A percentile compares a stretch with the other conserved stretches of the same genome.
Evolutionary conservation across 2,797 vertebrate genomes (phyloP).

Genomic region (Nothura maculosa): DNA sequence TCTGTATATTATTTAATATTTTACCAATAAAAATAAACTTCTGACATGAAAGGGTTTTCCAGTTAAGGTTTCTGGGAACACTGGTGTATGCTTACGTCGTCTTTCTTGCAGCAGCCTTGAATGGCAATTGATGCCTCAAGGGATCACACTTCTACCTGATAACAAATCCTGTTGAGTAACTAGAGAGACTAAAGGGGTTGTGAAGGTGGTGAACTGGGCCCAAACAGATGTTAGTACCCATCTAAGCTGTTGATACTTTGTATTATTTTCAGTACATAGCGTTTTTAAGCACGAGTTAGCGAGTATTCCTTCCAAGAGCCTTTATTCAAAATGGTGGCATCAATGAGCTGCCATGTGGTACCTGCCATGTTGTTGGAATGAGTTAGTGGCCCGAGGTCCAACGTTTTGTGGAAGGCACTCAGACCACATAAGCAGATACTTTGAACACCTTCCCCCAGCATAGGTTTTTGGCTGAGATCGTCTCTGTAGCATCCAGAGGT

Average conservation of each 20-base stretch:
- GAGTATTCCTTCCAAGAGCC: not conserved
- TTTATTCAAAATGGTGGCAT: not conserved
- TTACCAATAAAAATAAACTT: constrained; percentile 89
- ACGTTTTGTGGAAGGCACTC: not conserved
- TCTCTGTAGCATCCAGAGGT: not conserved
- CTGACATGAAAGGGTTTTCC: constrained; percentile 80
- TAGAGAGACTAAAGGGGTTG: not conserved
- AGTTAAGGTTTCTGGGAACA: constrained; percentile 73
- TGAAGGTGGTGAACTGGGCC: not conserved
- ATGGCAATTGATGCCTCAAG: not conserved
- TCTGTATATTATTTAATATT: constrained; percentile 91
- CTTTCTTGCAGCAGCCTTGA: not conserved
- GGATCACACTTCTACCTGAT: not conserved
- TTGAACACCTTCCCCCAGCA: not conserved
- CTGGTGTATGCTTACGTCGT: constrained; percentile 19
- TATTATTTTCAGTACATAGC: not conserved
- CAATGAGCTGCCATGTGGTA: not conserved
- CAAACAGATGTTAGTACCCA: not conserved
- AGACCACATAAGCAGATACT: not conserved
- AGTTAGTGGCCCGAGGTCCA: not conserved
- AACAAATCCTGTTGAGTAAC: not conserved
- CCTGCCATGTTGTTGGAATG: not conserved
- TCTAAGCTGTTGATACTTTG: not conserved
- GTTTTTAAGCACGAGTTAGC: fast-evolving
- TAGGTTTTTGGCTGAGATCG: not conserved